A percentile compares a stretch with the other conserved stretches of the same genome.
Evolutionary conservation across 2,888 invertebrate species (phyloP).

Genomic region (Eristalinus aeneus): DNA sequence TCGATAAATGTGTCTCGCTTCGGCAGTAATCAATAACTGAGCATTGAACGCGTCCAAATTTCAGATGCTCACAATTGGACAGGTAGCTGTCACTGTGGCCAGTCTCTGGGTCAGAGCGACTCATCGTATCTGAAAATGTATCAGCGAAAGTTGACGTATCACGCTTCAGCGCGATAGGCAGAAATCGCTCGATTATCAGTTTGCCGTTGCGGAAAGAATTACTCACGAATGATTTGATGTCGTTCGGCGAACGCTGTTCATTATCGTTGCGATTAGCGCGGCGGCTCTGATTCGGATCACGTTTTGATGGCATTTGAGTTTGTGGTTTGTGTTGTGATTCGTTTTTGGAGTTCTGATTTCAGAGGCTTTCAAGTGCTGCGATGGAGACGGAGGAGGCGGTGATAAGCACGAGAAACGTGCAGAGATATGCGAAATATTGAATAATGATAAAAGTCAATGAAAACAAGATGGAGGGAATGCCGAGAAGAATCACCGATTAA

Average conservation of each 20-base stretch:
- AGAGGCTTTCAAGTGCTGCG: neutral
- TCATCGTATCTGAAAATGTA: neutral
- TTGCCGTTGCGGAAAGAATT: neutral
- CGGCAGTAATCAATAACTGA: neutral
- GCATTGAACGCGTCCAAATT: neutral
- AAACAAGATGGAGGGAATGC: no score
- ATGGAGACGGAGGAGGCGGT: neutral
- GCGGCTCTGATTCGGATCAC: slow-evolving; percentile 21
- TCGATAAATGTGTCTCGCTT: slow-evolving; percentile 7
- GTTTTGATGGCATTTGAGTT: slow-evolving; percentile 8
- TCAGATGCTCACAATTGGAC: neutral
- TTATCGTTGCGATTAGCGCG: slow-evolving; percentile 27
- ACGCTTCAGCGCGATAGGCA: neutral
- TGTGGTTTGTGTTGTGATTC: neutral
- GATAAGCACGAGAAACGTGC: slow-evolving; percentile 38
- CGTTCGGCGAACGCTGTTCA: neutral
- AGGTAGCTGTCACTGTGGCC: neutral
- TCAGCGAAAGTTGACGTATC: neutral
- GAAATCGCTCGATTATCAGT: slow-evolving; percentile 3
- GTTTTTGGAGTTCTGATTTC: neutral
- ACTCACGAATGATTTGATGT: slow-evolving; percentile 8
- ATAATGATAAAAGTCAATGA: no score
- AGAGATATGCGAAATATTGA: no score
- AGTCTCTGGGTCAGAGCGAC: slow-evolving; percentile 1
- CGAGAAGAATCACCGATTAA: no score